Conservation (phyloP, 2,797 vertebrate species). For the Pangasius sanitwongsei region DNA sequence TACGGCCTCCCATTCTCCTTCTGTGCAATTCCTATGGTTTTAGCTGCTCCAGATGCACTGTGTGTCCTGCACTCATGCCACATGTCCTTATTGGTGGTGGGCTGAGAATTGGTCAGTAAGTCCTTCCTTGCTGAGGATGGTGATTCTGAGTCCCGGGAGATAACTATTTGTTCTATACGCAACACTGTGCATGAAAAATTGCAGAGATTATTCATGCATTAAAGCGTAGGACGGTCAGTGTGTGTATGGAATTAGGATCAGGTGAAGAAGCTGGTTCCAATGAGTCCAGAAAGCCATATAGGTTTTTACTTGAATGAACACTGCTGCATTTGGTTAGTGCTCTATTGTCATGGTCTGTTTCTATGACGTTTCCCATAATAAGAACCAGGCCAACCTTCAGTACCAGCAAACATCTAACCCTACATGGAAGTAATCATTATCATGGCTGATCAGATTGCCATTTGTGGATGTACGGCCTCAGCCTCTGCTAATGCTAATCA, state of each 20-base stretch:
- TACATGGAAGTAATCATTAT: neutral
- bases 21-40: constrained; percentile 44
- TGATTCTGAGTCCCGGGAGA: neutral
- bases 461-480: neutral
- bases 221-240: neutral
- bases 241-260: neutral
- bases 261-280: neutral
- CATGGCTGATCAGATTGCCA: neutral
- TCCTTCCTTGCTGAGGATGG: neutral
- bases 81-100: constrained; percentile 49
- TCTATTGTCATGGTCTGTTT: constrained; percentile 12
- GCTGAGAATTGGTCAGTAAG: constrained; percentile 7
- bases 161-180: neutral
- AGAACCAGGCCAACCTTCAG: constrained; percentile 27
- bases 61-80: constrained; percentile 49
- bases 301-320: neutral
- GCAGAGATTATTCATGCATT: neutral
- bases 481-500: neutral
- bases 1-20: constrained; percentile 17
- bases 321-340: neutral
- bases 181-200: neutral
- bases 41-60: constrained; percentile 47
- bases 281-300: too few species aligned
- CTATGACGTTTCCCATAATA: constrained; percentile 14
- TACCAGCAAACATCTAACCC: constrained; percentile 27